phyloP scores from a whole-genome alignment of 1,140 invertebrate genomes.

The Cyrtorhinus lividipennis region DNA sequence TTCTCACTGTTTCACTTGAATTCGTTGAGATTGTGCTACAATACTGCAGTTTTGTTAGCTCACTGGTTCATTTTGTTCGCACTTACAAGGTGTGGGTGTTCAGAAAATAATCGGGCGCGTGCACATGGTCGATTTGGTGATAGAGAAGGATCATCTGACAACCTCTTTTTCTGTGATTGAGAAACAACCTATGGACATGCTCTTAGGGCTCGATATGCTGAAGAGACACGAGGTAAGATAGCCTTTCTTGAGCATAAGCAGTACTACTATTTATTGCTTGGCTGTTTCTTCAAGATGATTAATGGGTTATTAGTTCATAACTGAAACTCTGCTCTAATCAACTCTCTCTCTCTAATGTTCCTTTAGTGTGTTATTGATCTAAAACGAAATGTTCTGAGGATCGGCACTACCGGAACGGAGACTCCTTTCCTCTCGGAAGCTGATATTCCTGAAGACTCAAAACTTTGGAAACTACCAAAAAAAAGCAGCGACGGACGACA shows the following conservation, averaged over 20 bases:
- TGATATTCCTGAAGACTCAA: slow-evolving; percentile 48
- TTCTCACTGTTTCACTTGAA: slow-evolving; percentile 47
- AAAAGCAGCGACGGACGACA: not conserved
- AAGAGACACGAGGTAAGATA: slow-evolving; percentile 73
- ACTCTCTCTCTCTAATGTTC: too few relatives aligned
- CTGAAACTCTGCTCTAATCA: too few relatives aligned
- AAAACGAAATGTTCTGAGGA: slow-evolving; percentile 71
- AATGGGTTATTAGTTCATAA: too few relatives aligned
- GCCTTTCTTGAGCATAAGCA: too few relatives aligned
- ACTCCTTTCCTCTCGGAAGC: slow-evolving; percentile 79
- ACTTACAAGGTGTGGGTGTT: slow-evolving; percentile 74
- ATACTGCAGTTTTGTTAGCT: not conserved
- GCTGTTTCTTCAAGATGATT: too few relatives aligned
- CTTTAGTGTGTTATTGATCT: slow-evolving; percentile 80
- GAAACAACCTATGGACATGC: slow-evolving; percentile 96
- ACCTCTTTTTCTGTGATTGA: slow-evolving; percentile 96
- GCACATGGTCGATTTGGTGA: slow-evolving; percentile 93
- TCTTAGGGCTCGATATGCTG: slow-evolving; percentile 92
- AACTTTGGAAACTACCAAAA: not conserved
- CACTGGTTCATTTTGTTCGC: too few relatives aligned
- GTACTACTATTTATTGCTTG: too few relatives aligned
- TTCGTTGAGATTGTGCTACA: not conserved
- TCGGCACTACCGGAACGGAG: slow-evolving; percentile 90
- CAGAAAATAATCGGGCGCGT: slow-evolving; percentile 91
- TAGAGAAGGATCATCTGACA: slow-evolving; percentile 81